A percentile compares a stretch with the other conserved stretches of the same genome.
phyloP scores from a whole-genome alignment of 1,140 invertebrate genomes.

The Lerema accius region DNA sequence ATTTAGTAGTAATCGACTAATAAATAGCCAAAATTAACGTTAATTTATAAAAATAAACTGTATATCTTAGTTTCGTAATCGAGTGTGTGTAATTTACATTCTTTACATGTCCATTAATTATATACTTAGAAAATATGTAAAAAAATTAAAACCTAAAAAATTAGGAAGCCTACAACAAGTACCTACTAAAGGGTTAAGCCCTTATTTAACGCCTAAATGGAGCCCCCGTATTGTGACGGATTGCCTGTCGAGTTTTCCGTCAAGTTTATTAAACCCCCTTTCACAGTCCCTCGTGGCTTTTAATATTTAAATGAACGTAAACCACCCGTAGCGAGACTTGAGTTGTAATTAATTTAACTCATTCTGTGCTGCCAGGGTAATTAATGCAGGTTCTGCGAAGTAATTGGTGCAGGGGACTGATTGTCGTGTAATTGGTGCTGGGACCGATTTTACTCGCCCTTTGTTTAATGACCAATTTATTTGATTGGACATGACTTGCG shows the following conservation, averaged over 20 bases:
- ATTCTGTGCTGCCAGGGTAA: constrained; percentile 26
- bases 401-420: constrained; percentile 10
- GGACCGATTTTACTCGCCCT: constrained; percentile 15
- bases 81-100: no score
- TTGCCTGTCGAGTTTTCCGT: constrained; percentile 13
- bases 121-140: no score
- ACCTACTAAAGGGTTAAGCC: no score
- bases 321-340: constrained; percentile 18
- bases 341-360: constrained; percentile 25
- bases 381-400: constrained; percentile 1
- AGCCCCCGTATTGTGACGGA: constrained; percentile 22
- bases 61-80: no score
- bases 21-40: no score
- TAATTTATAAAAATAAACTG: no score
- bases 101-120: no score
- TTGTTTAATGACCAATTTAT: constrained; percentile 21
- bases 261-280: constrained; percentile 21
- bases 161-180: no score
- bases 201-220: no score
- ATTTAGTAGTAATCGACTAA: no score
- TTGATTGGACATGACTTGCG: constrained; percentile 8
- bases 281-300: constrained; percentile 23
- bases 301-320: constrained; percentile 29
- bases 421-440: constrained; percentile 26
- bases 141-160: no score